phyloP scores from a whole-genome alignment of 2,113 vertebrate species.

The Erythrolamprus reginae region DNA sequence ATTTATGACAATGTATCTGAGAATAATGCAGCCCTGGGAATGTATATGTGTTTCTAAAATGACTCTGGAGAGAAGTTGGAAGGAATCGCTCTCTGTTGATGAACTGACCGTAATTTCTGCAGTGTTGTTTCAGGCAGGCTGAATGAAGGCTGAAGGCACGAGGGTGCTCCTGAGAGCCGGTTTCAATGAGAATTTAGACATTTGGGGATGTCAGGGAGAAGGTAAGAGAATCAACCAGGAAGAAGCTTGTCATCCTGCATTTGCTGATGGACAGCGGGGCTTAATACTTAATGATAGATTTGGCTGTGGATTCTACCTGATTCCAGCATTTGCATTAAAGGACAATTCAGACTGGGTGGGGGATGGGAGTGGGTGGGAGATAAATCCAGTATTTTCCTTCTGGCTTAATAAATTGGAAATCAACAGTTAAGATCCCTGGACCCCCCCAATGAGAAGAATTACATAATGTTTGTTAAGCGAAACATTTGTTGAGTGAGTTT shows the following conservation, averaged over 20 bases:
- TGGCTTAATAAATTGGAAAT: background rate
- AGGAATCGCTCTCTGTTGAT: slow-evolving; percentile 25
- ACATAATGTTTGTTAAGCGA: background rate
- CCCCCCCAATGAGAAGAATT: background rate
- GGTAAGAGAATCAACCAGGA: no score
- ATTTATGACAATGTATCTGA: slow-evolving; percentile 17
- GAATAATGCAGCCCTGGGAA: background rate
- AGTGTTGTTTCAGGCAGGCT: background rate
- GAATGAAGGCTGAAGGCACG: background rate
- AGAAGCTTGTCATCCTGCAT: background rate
- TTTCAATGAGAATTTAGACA: slow-evolving; percentile 1
- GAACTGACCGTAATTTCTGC: slow-evolving; percentile 21
- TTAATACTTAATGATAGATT: no score
- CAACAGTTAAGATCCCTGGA: background rate
- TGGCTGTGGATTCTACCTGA: background rate
- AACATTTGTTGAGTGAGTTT: no score
- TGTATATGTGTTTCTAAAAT: slow-evolving; percentile 17
- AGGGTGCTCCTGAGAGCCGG: background rate
- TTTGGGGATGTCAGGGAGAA: background rate
- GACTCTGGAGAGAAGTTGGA: slow-evolving; percentile 17
- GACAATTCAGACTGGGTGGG: background rate
- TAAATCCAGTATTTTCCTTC: background rate
- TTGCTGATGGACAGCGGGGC: background rate
- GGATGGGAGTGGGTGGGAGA: no score
- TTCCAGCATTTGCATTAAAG: background rate